Percentiles rank a stretch among this genome's conserved stretches.
These are phyloP conservation scores for Fragum whitleyi DNA, from an alignment of 2,888 invertebrate species.

Conservation along the genomic window DNA sequence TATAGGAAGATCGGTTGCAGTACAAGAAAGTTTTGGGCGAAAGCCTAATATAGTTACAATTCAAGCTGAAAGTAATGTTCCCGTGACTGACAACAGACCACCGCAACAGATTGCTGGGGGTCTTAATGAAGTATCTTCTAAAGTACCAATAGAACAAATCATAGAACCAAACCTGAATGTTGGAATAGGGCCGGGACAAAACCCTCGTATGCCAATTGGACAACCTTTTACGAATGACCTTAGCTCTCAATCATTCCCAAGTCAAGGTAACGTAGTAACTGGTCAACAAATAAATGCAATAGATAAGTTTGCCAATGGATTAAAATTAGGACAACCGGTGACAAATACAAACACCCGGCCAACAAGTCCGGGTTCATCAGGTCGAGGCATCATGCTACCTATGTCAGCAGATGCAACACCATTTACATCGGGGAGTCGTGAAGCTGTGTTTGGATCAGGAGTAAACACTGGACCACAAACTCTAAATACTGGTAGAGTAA, in stretches of 20 bases:
- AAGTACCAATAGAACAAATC: background rate
- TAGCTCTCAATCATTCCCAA: background rate
- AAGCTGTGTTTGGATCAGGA: conserved; percentile 44
- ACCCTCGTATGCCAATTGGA: background rate
- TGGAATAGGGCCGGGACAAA: background rate
- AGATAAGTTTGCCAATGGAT: conserved; percentile 14
- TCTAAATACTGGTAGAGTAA: background rate
- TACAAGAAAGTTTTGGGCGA: background rate
- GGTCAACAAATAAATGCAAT: background rate
- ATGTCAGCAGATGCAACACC: background rate
- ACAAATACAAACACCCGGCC: background rate
- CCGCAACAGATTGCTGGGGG: conserved; percentile 11
- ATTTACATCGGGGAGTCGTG: conserved; percentile 44
- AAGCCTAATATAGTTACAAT: conserved; percentile 13
- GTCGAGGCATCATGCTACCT: background rate
- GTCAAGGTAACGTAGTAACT: background rate
- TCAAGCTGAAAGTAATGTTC: conserved; percentile 21
- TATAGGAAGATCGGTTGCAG: background rate
- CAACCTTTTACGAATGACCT: background rate
- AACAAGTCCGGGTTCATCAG: background rate
- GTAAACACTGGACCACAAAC: background rate
- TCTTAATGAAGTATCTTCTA: background rate
- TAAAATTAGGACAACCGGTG: conserved; percentile 27
- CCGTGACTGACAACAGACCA: background rate
- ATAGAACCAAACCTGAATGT: background rate